Evolutionary conservation across 2,888 invertebrate species (phyloP), one percentile per base, ranked within the genome.

Genomic region (Esperia sulphurella): DNA sequence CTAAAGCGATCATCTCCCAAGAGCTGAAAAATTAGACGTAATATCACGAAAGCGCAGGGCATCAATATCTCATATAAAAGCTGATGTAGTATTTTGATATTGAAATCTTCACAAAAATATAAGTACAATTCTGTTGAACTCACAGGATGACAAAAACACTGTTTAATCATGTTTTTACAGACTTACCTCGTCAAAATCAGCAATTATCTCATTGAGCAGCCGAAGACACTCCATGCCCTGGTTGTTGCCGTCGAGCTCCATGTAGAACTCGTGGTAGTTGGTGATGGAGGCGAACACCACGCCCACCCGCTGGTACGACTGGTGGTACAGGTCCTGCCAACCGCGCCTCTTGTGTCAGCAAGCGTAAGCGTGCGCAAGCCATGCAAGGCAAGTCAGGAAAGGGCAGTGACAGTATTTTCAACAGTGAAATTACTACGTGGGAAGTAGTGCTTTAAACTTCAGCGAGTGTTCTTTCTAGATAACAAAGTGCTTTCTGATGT

Each of bases 211-310:
- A 76, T 97, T 97, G 9, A 97, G 91, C 54, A 97, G 90, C 52
- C 97, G 84, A 48, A 97, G 89, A 76, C 97, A 97, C 83, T 97
- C 97, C 71, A 96, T 93, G 1, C 97, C 97, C 83, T 97, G 96
- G 84, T 96, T 96, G 77, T 96, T 97, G 13, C 96, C 96, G 78
- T 96, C 96, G 58, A 97, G 91, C 89, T 97, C 97, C 75, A 95
- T 96, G 85, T 97, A 97, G 90, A 97, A 97, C 85, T 97, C 97
- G 83, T 96, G 95, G 86, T 97, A 97, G 90, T 97, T 97, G 66
- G 97, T 96, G 74, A 97, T 96, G 53, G 96, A 96, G 28, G 96
- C 97, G 84, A 97, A 97, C 61, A 97, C 94, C 28, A 97, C 97
- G 43, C 97, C 97, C 46, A 97, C 96, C 68, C 95, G 93, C 62